A percentile compares a stretch with the other conserved stretches of the same genome.
phyloP scores from a whole-genome alignment of 2,113 vertebrate genomes.

The Rhodinocichla rosea region DNA sequence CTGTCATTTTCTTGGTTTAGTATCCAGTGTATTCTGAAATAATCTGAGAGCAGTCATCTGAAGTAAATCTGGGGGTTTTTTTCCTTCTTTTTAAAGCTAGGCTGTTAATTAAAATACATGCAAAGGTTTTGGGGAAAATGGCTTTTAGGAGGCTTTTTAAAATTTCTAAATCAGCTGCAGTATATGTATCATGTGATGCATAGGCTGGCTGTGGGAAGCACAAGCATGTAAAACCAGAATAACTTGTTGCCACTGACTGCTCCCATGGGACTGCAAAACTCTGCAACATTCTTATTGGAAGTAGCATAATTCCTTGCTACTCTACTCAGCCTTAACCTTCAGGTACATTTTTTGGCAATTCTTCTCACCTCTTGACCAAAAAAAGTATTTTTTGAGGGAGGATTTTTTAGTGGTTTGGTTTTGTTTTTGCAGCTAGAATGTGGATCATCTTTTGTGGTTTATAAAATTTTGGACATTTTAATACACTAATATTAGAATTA shows the following conservation, averaged over 20 bases:
- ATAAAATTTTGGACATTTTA: neutral
- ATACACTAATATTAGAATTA: neutral
- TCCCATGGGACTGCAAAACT: slow-evolving; percentile 1
- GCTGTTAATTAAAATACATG: neutral
- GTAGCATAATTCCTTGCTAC: neutral
- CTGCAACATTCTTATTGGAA: neutral
- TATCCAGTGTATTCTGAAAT: neutral
- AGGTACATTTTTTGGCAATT: neutral
- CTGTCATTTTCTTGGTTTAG: neutral
- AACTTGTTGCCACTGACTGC: slow-evolving; percentile 28
- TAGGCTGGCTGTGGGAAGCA: slow-evolving; percentile 35
- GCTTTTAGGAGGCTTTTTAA: neutral
- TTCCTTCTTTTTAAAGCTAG: neutral
- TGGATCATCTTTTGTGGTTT: neutral
- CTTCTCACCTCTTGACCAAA: neutral
- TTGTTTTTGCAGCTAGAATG: neutral
- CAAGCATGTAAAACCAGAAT: slow-evolving; percentile 48
- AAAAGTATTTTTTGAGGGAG: neutral
- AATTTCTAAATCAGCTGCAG: neutral
- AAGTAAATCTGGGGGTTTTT: neutral
- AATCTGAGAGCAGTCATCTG: neutral
- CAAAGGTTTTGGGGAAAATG: neutral
- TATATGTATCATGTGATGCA: neutral
- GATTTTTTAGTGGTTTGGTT: neutral
- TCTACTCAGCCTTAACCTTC: neutral